Base-by-base conservation (phyloP, 2,888 invertebrate species). In the Andrena camellia region DNA sequence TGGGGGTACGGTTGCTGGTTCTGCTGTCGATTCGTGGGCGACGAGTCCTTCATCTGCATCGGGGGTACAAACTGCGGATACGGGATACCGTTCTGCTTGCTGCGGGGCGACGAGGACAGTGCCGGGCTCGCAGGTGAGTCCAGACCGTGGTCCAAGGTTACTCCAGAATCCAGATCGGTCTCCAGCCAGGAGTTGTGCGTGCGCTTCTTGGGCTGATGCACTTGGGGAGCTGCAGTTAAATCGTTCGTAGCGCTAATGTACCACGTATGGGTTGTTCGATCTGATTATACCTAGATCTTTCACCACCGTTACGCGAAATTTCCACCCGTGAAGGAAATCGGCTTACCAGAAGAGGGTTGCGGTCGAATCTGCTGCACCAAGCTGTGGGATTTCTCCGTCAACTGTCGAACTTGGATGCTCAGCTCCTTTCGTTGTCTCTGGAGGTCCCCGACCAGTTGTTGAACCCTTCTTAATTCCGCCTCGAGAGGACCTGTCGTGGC, bases 111-210 rank as follows among this genome's bases (percentile, higher is more conserved):
- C 26, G 87, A 88, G 1, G 90, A 91, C 10, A 82, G 52, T 6
- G 90, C 89, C 2, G 91, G 91, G 62, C 91, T 92, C 57, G 92
- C 89, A 6, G 93, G 90, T 67, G 94, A 94, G 60, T 94, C 95
- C 48, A 96, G 94, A 2, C 96, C 96, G 88, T 96, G 97, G 92
- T 98, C 98, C 70, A 96, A 95, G 0, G 97, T 97, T 79, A 96
- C 95, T 91, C 97, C 97, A 0, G 97, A 96, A 93, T 98, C 98
- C 35, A 99, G 94, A 94, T 99, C 98, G 0, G 98, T 98, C 94
- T 98, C 98, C 74, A 97, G 95, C 97, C 98, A 98, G 0, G 96
- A 96, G 2, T 97, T 96, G 64, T 95, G 96, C 23, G 96, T 95
- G 73, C 95, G 95, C 89, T 96, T 96, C 90, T 96, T 96, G 72